Base-by-base conservation (phyloP, 1,140 invertebrate genomes). In the Listronotus oregonensis region DNA sequence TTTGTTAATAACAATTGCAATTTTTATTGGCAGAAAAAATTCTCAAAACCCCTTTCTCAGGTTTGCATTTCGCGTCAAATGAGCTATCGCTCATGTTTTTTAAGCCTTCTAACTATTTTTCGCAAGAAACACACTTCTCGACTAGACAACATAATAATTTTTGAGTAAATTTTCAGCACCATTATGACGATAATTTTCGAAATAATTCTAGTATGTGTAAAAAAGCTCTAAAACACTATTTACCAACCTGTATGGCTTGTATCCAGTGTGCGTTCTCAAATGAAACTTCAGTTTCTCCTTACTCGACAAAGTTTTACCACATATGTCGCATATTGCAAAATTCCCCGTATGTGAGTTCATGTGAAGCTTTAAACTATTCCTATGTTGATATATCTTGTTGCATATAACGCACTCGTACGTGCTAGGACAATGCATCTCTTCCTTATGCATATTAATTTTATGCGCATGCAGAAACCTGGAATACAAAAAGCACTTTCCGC, bases 251-350 rank as follows among this genome's bases (percentile, higher is more conserved):
- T 79, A 87, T 52, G 82, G 87, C 77, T 82, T 84, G 55, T 85
- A 84, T 0, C 84, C 85, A 0, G 83, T 86, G 55, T 85, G 83
- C 15, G 77, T 79, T 14, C 79, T 65, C 68, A 82, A 75, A 51
- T 85, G 83, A 64, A 83, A 81, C 18, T 80, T 75, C 21, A 80
- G 65, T 17, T 78, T 76, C 43, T 76, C 74, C 32, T 75, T 74
- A 54, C 77, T 76, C 0, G 76, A 75, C 34, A 80, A 74, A 47
- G 71, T 72, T 57, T 78, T 79, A 6, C 75, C 76, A 62, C 79
- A 81, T 55, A 78, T 71, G 54, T 78, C 76, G 58, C 79, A 81
- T 14, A 77, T 67, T 18, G 78, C 73, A 17, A 73, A 72, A 42
- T 77, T 77, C 3, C 78, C 77, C 0, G 77, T 78, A 57, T 80